Conservation (phyloP, 1,140 invertebrate genomes). For the Dufourea novaeangliae region DNA sequence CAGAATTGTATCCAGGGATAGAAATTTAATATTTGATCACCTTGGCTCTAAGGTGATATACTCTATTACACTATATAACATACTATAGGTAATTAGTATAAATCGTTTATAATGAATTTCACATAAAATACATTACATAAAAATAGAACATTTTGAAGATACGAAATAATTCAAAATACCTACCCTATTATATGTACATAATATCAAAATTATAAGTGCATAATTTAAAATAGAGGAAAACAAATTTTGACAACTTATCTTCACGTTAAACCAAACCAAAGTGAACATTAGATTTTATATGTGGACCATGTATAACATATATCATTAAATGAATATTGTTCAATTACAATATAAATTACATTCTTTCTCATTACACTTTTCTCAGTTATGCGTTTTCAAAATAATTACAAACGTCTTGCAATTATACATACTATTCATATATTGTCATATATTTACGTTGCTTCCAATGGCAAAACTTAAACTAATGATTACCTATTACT, state of each 20-base stretch:
- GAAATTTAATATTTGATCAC: slow-evolving; percentile 15
- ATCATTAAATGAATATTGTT: slow-evolving; percentile 32
- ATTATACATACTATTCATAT: slow-evolving; percentile 34
- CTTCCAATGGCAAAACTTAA: slow-evolving; percentile 46
- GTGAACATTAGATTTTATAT: slow-evolving; percentile 11
- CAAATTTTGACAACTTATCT: slow-evolving; percentile 16
- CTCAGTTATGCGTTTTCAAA: slow-evolving; percentile 1
- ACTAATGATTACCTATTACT: slow-evolving; percentile 10
- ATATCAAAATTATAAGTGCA: slow-evolving; percentile 55
- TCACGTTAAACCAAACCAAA: background rate
- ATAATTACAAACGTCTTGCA: slow-evolving; percentile 12
- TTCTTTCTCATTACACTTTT: slow-evolving; percentile 29
- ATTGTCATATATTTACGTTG: slow-evolving; percentile 54
- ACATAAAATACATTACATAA: background rate
- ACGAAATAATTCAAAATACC: slow-evolving; percentile 8
- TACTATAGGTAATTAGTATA: background rate
- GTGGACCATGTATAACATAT: slow-evolving; percentile 22
- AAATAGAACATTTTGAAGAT: slow-evolving; percentile 19
- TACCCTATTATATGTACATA: slow-evolving; percentile 28
- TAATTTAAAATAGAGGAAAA: slow-evolving; percentile 27
- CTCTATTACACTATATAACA: slow-evolving; percentile 1
- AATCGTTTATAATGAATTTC: background rate
- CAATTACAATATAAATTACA: slow-evolving; percentile 31
- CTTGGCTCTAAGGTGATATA: slow-evolving; percentile 18
- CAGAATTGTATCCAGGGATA: slow-evolving; percentile 11